phyloP scores from a whole-genome alignment of 1,140 invertebrate species.

The Hypsibius dujardini region DNA sequence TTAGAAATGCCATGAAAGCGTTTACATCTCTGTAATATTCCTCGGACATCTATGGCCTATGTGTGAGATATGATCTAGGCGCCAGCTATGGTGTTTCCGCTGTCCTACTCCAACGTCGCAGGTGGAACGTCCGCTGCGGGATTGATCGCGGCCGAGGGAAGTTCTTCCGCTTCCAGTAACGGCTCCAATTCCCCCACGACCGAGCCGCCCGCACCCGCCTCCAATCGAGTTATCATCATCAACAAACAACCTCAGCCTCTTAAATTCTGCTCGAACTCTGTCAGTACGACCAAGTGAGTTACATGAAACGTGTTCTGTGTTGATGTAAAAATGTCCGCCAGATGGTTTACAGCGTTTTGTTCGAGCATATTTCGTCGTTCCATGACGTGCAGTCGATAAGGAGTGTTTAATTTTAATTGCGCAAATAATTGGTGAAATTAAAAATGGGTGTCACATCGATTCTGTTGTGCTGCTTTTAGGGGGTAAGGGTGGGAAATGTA shows the following conservation, averaged over 20 bases:
- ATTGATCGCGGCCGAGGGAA: neutral
- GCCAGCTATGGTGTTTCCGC: constrained; percentile 3
- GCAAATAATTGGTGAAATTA: no score
- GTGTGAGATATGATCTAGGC: neutral
- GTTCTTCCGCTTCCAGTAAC: neutral
- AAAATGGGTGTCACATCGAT: no score
- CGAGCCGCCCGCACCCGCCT: neutral
- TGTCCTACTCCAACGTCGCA: neutral
- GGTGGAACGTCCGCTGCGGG: neutral
- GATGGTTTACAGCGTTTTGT: no score
- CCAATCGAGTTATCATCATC: neutral
- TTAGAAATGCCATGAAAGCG: no score
- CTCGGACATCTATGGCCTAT: neutral
- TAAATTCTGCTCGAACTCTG: neutral
- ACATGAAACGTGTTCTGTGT: neutral
- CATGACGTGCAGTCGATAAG: no score
- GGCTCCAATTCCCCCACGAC: neutral
- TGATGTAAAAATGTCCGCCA: no score
- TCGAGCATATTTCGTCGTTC: no score
- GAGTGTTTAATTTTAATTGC: no score
- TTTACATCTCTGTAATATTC: neutral
- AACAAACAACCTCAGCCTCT: neutral
- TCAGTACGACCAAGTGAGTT: neutral
- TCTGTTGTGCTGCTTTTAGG: no score
- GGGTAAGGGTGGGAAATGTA: no score